A percentile compares a stretch with the other conserved stretches of the same genome.
phyloP scores from a whole-genome alignment of 2,888 invertebrate genomes.

The Lasioglossum lativentre region DNA sequence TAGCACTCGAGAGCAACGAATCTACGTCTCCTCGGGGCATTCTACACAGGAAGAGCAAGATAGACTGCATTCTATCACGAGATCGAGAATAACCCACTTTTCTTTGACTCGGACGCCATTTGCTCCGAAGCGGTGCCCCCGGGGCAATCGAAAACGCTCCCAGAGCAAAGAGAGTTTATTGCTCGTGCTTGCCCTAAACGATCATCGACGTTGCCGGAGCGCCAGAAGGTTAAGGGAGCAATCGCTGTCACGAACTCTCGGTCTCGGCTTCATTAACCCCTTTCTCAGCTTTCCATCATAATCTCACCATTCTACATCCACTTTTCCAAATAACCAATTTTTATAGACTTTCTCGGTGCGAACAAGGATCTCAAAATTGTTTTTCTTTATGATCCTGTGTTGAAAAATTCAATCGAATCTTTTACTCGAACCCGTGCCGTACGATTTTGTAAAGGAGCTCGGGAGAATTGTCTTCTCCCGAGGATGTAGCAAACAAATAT shows the following conservation, averaged over 20 bases:
- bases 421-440: too few relatives aligned
- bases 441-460: too few relatives aligned
- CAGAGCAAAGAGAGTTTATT: constrained; percentile 11
- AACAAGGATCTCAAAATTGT: background rate
- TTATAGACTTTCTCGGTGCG: too few relatives aligned
- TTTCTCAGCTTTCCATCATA: background rate
- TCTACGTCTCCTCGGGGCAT: constrained; percentile 1
- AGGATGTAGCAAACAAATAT: too few relatives aligned
- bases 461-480: too few relatives aligned
- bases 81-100: constrained; percentile 14
- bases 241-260: background rate
- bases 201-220: background rate
- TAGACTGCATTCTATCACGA: background rate
- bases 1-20: background rate
- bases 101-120: constrained; percentile 11
- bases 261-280: background rate
- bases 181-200: constrained; percentile 9
- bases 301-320: background rate
- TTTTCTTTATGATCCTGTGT: background rate
- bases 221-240: background rate
- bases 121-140: background rate
- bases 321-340: background rate
- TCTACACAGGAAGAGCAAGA: constrained; percentile 7
- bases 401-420: too few relatives aligned
- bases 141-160: constrained; percentile 10